phyloP scores from a whole-genome alignment of 2,888 invertebrate species.

The Ormyrus rosae region DNA sequence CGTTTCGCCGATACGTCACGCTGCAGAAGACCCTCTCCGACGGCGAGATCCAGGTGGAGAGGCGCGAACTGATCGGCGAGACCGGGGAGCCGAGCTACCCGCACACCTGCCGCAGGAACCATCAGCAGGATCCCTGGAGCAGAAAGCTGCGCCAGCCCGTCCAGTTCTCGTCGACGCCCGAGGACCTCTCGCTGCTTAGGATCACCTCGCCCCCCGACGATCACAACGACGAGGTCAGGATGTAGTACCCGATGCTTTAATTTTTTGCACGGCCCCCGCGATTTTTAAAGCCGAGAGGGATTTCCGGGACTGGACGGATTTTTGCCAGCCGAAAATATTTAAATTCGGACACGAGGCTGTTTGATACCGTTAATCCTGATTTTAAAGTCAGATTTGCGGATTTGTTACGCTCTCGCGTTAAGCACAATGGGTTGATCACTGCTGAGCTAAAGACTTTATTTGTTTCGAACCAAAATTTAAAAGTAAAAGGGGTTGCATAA shows the following conservation, averaged over 20 bases:
- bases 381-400: too few relatives aligned
- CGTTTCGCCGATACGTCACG: slow-evolving; percentile 75
- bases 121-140: slow-evolving; percentile 71
- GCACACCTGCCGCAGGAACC: slow-evolving; percentile 73
- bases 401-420: too few relatives aligned
- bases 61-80: slow-evolving; percentile 73
- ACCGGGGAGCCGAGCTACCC: slow-evolving; percentile 75
- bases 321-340: too few relatives aligned
- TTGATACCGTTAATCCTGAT: too few relatives aligned
- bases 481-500: too few relatives aligned
- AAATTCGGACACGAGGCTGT: too few relatives aligned
- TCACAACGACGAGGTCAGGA: slow-evolving; percentile 70
- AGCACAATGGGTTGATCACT: too few relatives aligned
- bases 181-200: slow-evolving; percentile 71
- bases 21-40: slow-evolving; percentile 88
- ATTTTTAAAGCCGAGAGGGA: too few relatives aligned
- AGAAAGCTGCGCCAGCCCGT: slow-evolving; percentile 69
- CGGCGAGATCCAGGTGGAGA: slow-evolving; percentile 83
- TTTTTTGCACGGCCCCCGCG: too few relatives aligned
- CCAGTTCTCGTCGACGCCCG: slow-evolving; percentile 74
- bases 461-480: too few relatives aligned
- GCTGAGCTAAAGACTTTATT: too few relatives aligned
- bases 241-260: neutral
- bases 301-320: too few relatives aligned
- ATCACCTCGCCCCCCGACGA: slow-evolving; percentile 68